Evolutionary conservation across 2,797 vertebrate species (phyloP), one percentile per base, ranked within the genome.

Genomic region (Rachycentron canadum): DNA sequence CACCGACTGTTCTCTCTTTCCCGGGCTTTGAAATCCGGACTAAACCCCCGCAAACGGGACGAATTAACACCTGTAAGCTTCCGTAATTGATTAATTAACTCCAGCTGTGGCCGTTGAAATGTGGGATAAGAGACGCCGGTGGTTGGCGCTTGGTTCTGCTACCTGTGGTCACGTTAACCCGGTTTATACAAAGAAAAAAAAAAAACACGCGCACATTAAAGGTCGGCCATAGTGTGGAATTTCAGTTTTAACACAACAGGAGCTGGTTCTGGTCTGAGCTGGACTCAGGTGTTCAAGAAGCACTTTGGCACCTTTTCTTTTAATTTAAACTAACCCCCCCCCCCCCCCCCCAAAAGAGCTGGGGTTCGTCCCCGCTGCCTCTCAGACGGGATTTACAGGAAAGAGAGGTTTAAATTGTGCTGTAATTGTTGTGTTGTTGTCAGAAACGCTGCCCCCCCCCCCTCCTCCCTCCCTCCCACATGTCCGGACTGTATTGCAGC

Each of bases 51-150:
- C n/a, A n/a, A n/a, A n/a, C n/a, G n/a, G n/a, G n/a, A 1, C 47
- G 32, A n/a, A 38, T 73, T 19, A 76, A 84, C 89, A 91, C 89
- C 92, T 92, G 90, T 89, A 25, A 62, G 68, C 78, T 1, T 49
- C 70, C 25, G 0, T 84, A 83, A 90, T 86, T 85, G 89, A 79
- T 78, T 76, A 70, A 90, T 89, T 79, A 87, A 52, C 45, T 21
- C 1, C 62, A 69, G 14, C 52, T 57, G 76, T 16, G 72, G 1
- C 12, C 3, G 26, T 7, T 28, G 7, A 32, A 32, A 32, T 32
- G 32, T 32, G 7, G 7, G 32, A 32, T 32, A 32, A 32, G n/a
- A n/a, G n/a, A n/a, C n/a, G n/a, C n/a, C n/a, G n/a, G n/a, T n/a
- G n/a, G n/a, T n/a, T n/a, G n/a, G n/a, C 32, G 32, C 34, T 8